Evolutionary conservation across 37 sponge, comb jelly and placozoan genomes (phyloP).

Genomic region (Halichondria panicea): DNA sequence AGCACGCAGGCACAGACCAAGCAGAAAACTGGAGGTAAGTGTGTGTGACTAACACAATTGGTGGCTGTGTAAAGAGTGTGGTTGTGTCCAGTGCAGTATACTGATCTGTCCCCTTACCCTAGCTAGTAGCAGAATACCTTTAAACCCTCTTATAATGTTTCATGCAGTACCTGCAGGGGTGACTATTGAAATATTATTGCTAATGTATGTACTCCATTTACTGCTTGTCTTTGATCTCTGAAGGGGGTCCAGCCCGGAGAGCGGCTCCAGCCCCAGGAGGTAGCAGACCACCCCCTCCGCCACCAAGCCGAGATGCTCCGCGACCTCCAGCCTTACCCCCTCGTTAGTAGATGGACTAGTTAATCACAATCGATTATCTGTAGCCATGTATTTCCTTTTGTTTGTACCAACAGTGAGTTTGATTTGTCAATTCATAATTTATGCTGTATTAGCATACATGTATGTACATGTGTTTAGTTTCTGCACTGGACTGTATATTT

Average conservation of each 20-base stretch:
- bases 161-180: neutral
- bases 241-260: neutral
- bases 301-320: neutral
- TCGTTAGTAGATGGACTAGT: neutral
- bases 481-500: too few species aligned
- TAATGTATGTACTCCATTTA: too few species aligned
- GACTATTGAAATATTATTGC: too few species aligned
- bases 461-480: too few species aligned
- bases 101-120: neutral
- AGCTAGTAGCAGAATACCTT: neutral
- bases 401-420: too few species aligned
- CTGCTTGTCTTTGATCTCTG: neutral
- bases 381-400: too few species aligned
- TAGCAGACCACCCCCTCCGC: slow-evolving; percentile 37
- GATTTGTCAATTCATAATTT: too few species aligned
- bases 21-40: neutral
- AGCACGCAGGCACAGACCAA: slow-evolving; percentile 32
- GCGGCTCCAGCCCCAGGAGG: neutral
- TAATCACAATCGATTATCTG: neutral
- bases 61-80: neutral
- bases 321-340: slow-evolving; percentile 16
- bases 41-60: neutral
- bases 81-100: neutral
- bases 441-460: too few species aligned
- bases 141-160: neutral